phyloP scores from a whole-genome alignment of 2,888 invertebrate species.

The Amblyjoppa fuscipennis region DNA sequence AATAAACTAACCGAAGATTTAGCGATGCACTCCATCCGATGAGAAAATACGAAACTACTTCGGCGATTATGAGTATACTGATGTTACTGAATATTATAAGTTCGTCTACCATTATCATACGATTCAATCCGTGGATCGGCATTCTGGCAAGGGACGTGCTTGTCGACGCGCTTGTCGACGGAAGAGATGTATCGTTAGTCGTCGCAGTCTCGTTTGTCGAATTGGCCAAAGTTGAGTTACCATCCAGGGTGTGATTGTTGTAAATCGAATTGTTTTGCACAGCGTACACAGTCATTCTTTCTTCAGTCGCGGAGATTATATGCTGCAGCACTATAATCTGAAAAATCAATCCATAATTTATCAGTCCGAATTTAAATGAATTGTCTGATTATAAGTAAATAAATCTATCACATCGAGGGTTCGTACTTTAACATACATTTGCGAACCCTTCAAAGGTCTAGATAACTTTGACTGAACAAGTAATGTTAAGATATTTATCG shows the following conservation, averaged over 20 bases:
- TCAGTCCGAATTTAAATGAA: not conserved
- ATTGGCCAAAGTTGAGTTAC: constrained; percentile 36
- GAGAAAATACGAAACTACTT: constrained; percentile 74
- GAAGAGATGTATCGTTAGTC: constrained; percentile 15
- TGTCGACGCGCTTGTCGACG: constrained; percentile 46
- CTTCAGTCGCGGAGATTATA: constrained; percentile 71
- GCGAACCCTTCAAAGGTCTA: no score
- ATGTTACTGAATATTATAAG: constrained; percentile 73
- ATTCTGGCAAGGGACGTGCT: constrained; percentile 22
- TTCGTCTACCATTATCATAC: constrained; percentile 71
- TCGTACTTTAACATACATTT: no score
- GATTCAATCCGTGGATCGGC: constrained; percentile 50
- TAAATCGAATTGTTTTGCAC: constrained; percentile 29
- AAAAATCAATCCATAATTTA: constrained; percentile 1
- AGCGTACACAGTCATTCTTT: constrained; percentile 61
- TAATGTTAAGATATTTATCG: no score
- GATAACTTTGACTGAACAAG: no score
- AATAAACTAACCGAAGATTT: constrained; percentile 74
- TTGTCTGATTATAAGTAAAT: not conserved
- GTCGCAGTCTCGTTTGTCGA: constrained; percentile 21
- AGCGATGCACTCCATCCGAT: constrained; percentile 76
- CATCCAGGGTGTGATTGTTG: constrained; percentile 32
- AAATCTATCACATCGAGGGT: no score
- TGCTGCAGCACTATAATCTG: constrained; percentile 70
- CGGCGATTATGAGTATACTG: constrained; percentile 69